Percentiles rank a stretch among this genome's conserved stretches.
Conservation (phyloP, 2,888 invertebrate genomes). For the Eristalis pertinax region DNA sequence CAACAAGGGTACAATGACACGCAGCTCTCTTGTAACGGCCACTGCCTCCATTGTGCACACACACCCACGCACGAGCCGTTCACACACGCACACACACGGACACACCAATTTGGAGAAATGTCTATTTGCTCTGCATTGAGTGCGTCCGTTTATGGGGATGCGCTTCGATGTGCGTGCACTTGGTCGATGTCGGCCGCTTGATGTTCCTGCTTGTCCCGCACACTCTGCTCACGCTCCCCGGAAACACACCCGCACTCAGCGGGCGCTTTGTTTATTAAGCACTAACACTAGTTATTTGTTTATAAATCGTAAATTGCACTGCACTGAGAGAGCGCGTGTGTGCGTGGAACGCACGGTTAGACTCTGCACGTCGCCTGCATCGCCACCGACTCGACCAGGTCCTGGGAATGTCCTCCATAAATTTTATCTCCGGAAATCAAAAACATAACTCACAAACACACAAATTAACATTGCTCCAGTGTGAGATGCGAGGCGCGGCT, state of each 20-base stretch:
- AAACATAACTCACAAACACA: slow-evolving; percentile 72
- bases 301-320: slow-evolving; percentile 73
- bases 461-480: slow-evolving; percentile 67
- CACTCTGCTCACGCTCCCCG: no score
- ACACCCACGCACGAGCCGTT: neutral
- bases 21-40: slow-evolving; percentile 59
- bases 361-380: slow-evolving; percentile 3
- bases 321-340: neutral
- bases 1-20: slow-evolving; percentile 65
- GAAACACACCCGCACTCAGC: neutral
- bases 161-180: slow-evolving; percentile 45
- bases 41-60: slow-evolving; percentile 49
- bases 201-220: slow-evolving; percentile 40
- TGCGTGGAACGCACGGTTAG: slow-evolving; percentile 2
- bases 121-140: slow-evolving; percentile 21
- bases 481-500: neutral
- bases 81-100: neutral
- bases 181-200: slow-evolving; percentile 21
- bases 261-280: slow-evolving; percentile 66
- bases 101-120: slow-evolving; percentile 35
- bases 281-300: slow-evolving; percentile 71
- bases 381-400: slow-evolving; percentile 53
- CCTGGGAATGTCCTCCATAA: slow-evolving; percentile 71
- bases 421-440: slow-evolving; percentile 72
- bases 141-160: slow-evolving; percentile 39